A percentile compares a stretch with the other conserved stretches of the same genome.
Conservation (phyloP, 1,140 invertebrate genomes). For the Drosophila bocki region DNA sequence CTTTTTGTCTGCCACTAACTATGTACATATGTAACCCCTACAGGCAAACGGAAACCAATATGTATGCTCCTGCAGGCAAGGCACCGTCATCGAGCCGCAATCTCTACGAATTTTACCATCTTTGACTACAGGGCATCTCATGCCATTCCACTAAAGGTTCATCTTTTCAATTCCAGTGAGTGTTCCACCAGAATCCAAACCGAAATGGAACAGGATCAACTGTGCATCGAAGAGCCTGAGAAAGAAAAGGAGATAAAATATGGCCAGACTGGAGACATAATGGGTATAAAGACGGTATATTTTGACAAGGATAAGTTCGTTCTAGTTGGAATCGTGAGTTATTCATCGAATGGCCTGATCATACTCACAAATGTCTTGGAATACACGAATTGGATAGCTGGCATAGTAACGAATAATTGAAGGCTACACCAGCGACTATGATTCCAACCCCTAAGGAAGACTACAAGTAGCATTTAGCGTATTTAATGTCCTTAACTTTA, state of each 20-base stretch:
- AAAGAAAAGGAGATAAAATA: too few species aligned
- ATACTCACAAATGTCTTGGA: conserved; percentile 5
- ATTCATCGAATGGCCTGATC: background rate
- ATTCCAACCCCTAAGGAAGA: background rate
- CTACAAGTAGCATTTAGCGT: background rate
- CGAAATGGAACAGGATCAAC: background rate
- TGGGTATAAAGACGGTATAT: background rate
- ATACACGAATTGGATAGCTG: conserved; percentile 2
- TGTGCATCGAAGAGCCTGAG: background rate
- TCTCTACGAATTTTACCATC: background rate
- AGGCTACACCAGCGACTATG: background rate
- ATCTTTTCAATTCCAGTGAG: background rate
- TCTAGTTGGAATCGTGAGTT: conserved; percentile 9
- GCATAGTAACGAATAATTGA: background rate
- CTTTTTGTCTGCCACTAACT: background rate
- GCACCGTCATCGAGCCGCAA: too few species aligned
- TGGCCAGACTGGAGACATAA: background rate
- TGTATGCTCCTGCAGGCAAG: background rate
- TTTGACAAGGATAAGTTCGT: background rate
- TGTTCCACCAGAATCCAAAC: background rate
- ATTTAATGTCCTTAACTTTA: conserved; percentile 56
- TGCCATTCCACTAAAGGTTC: background rate
- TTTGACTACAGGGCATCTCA: background rate
- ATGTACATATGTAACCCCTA: too few species aligned
- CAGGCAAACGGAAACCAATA: background rate